These are phyloP conservation scores for Equus przewalskii DNA, from an alignment of 2,113 vertebrate species.

Conservation along the genomic window DNA sequence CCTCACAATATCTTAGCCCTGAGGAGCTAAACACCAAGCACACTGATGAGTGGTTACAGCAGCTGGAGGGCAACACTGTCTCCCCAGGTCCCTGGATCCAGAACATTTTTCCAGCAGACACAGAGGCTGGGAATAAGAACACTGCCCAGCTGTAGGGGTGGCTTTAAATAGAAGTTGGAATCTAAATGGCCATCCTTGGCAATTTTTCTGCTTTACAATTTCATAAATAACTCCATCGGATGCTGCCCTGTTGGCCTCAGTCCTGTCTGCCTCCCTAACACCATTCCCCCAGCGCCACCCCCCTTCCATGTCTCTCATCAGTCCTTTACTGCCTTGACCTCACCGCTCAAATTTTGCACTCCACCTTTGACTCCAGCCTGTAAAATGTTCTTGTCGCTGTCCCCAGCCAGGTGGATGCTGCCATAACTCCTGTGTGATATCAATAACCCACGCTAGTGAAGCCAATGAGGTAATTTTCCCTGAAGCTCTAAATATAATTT, in stretches of 20 bases:
- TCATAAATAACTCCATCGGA: not conserved
- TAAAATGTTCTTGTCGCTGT: constrained; percentile 75
- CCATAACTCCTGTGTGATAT: constrained; percentile 81
- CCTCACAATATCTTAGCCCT: not conserved
- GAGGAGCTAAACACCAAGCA: not conserved
- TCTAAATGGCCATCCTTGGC: not conserved
- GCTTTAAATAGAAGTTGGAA: not conserved
- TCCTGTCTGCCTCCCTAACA: constrained; percentile 53
- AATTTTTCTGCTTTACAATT: not conserved
- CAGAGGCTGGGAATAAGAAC: not conserved
- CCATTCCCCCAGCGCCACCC: not conserved
- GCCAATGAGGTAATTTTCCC: constrained; percentile 86
- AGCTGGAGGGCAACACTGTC: not conserved
- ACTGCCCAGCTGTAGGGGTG: rapidly evolving
- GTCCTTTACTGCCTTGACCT: constrained; percentile 45
- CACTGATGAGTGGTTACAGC: not conserved
- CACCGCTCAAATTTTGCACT: constrained; percentile 47
- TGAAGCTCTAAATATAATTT: constrained; percentile 87
- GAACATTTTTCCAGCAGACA: not conserved
- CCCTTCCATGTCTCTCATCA: constrained; percentile 66
- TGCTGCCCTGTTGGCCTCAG: constrained; percentile 49
- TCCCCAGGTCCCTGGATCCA: not conserved
- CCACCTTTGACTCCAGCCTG: constrained; percentile 75
- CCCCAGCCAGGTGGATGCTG: constrained; percentile 80
- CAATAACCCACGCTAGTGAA: constrained; percentile 85